These are phyloP conservation scores for Porites divaricata DNA, from an alignment of 92 coral and sea anemone species.

Conservation along the genomic window DNA sequence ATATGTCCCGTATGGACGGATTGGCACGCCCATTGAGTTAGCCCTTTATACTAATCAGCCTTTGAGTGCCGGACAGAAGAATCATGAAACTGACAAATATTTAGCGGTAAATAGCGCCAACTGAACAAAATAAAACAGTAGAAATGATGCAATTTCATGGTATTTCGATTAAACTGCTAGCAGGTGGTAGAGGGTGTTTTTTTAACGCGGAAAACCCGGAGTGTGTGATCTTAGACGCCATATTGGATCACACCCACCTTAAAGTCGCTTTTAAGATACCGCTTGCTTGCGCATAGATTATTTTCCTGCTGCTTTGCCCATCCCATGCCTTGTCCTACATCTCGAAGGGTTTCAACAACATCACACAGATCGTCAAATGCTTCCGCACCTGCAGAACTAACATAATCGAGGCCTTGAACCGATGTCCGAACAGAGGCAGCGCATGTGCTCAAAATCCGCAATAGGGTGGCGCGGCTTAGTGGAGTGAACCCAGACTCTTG, in stretches of 20 bases:
- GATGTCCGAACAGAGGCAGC: slow-evolving; percentile 19
- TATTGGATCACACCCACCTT: background rate
- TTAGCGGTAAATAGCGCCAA: slow-evolving; percentile 7
- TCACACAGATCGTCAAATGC: slow-evolving; percentile 41
- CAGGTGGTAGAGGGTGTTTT: slow-evolving; percentile 9
- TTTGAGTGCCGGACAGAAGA: slow-evolving; percentile 30
- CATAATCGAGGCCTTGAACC: slow-evolving; percentile 30
- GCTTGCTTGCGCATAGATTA: slow-evolving; percentile 19
- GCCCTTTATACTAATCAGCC: slow-evolving; percentile 22
- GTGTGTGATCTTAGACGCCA: slow-evolving; percentile 8
- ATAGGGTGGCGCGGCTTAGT: slow-evolving; percentile 28
- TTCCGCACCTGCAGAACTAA: slow-evolving; percentile 31
- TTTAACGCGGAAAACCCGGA: slow-evolving; percentile 6
- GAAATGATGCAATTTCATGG: slow-evolving; percentile 25
- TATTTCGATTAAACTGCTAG: slow-evolving; percentile 34
- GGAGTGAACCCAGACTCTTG: slow-evolving; percentile 34
- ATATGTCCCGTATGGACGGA: slow-evolving; percentile 18
- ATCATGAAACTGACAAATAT: slow-evolving; percentile 23
- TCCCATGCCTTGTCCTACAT: slow-evolving; percentile 30
- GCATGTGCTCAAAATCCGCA: slow-evolving; percentile 25
- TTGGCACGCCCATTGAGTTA: slow-evolving; percentile 27
- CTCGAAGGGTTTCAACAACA: slow-evolving; percentile 28
- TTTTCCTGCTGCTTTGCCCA: slow-evolving; percentile 28
- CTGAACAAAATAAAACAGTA: no score
- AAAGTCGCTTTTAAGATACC: background rate